phyloP scores from a whole-genome alignment of 2,797 vertebrate species.

The Gymnoscopelus braueri region DNA sequence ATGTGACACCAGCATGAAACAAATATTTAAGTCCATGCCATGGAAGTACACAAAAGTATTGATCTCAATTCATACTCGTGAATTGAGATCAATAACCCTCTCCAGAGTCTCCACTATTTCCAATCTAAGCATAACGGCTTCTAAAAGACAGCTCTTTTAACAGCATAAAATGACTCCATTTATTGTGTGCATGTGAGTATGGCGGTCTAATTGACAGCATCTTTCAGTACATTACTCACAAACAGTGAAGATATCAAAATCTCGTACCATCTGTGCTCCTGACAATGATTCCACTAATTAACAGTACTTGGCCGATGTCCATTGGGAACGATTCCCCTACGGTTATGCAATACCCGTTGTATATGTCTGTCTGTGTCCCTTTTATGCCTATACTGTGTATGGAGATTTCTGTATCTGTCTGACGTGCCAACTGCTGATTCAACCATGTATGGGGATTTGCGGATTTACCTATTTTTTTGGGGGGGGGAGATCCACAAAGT shows the following conservation, averaged over 20 bases:
- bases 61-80: no score
- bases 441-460: no score
- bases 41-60: neutral
- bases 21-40: neutral
- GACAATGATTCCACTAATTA: neutral
- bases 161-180: constrained; percentile 9
- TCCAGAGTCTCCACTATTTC: neutral
- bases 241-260: neutral
- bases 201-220: neutral
- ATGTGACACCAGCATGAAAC: constrained; percentile 22
- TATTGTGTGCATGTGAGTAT: neutral
- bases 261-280: neutral
- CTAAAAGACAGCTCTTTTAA: neutral
- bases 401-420: no score
- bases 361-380: no score
- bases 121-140: neutral
- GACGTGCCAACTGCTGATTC: no score
- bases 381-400: no score
- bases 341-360: no score
- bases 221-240: neutral
- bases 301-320: no score
- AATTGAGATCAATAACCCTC: neutral
- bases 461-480: no score
- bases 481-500: no score
- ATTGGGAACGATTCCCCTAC: no score